Evolutionary conservation across 2,113 vertebrate species (phyloP).

Genomic region (Sclerurus mexicanus): DNA sequence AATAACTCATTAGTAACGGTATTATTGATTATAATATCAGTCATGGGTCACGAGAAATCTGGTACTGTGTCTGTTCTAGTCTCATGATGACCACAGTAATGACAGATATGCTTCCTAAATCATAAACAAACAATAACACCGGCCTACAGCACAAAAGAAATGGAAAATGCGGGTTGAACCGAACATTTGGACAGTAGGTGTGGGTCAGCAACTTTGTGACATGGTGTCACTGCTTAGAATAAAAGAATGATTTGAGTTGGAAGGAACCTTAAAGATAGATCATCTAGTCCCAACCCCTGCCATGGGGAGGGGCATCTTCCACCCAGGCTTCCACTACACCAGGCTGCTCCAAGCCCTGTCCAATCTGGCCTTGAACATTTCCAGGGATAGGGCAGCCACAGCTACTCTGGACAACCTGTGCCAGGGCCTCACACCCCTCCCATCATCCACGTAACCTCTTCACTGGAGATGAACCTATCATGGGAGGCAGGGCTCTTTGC

Average conservation of each 20-base stretch:
- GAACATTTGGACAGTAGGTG: background rate
- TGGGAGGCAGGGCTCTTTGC: too few relatives aligned
- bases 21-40: background rate
- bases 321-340: too few relatives aligned
- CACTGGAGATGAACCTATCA: fast-evolving
- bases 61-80: background rate
- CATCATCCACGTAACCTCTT: fast-evolving
- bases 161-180: background rate
- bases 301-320: background rate
- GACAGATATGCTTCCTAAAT: background rate
- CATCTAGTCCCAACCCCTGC: background rate
- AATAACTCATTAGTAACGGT: background rate
- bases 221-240: background rate
- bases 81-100: fast-evolving
- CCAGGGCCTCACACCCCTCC: background rate
- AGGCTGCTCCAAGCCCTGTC: background rate
- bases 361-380: background rate
- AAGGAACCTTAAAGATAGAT: background rate
- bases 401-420: background rate
- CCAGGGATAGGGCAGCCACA: background rate
- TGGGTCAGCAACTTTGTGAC: background rate
- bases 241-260: background rate
- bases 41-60: background rate
- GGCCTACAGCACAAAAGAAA: fast-evolving
- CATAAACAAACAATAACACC: background rate